Conservation (phyloP, 92 coral and sea anemone genomes). For the Montipora capitata region DNA sequence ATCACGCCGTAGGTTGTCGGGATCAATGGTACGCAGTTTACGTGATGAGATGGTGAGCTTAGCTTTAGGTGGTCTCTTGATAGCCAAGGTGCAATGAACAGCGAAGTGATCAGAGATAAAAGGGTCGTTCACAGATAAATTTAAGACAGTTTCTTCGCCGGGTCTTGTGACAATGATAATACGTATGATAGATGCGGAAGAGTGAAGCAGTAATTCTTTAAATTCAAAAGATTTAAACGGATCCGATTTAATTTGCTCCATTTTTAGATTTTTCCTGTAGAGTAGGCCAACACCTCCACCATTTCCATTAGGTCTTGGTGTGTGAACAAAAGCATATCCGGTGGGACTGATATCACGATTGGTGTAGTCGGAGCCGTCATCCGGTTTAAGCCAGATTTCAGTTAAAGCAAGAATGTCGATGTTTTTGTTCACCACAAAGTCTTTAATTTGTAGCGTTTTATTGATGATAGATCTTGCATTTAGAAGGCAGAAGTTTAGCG, state of each 20-base stretch:
- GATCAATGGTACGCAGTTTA: too few species aligned
- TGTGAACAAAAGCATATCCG: background rate
- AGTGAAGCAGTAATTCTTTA: constrained; percentile 55
- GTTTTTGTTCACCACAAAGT: constrained; percentile 39
- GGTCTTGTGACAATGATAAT: constrained; percentile 4
- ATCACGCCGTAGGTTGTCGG: too few species aligned
- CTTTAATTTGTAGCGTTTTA: constrained; percentile 40
- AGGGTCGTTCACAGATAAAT: too few species aligned
- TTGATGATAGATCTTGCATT: constrained; percentile 15
- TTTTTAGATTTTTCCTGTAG: constrained; percentile 3
- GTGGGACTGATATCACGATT: constrained; percentile 15
- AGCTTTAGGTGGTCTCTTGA: too few species aligned
- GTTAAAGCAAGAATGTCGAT: constrained; percentile 51
- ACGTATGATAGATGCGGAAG: constrained; percentile 36
- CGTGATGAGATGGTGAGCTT: too few species aligned
- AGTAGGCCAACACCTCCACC: constrained; percentile 33
- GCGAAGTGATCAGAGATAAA: too few species aligned
- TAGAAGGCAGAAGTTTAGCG: too few species aligned
- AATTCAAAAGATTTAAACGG: constrained; percentile 53
- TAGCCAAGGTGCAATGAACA: too few species aligned
- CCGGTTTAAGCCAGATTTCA: constrained; percentile 53
- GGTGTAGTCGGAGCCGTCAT: background rate
- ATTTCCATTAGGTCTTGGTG: constrained; percentile 20
- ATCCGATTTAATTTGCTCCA: constrained; percentile 14
- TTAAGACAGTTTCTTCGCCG: background rate